phyloP scores from a whole-genome alignment of 2,797 vertebrate species.

The Cuculus canorus region DNA sequence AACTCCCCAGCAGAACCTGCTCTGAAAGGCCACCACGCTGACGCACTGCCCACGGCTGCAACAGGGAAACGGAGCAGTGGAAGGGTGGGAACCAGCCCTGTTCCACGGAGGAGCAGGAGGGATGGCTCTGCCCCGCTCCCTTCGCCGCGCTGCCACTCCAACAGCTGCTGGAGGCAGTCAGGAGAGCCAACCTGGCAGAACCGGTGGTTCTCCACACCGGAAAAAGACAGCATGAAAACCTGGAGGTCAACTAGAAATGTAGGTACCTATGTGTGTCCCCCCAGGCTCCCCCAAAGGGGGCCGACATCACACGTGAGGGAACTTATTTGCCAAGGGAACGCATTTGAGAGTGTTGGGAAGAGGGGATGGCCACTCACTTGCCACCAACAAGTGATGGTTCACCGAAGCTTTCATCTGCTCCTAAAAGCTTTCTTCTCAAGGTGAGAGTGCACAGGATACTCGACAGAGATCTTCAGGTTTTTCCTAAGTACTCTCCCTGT shows the following conservation, averaged over 20 bases:
- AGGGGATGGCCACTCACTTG: accelerated
- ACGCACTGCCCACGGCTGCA: neutral
- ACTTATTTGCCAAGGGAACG: no score
- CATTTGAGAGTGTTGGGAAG: accelerated
- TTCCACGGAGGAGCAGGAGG: neutral
- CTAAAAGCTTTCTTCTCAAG: neutral
- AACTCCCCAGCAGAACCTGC: neutral
- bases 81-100: neutral
- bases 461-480: neutral
- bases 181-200: neutral
- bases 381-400: neutral
- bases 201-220: neutral
- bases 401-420: neutral
- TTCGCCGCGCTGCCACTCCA: accelerated
- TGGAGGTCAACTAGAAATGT: accelerated
- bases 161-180: neutral
- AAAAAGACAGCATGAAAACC: neutral
- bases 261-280: accelerated
- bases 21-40: neutral
- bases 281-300: neutral
- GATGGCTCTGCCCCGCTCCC: neutral
- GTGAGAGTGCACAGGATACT: neutral
- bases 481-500: neutral
- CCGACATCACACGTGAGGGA: neutral
- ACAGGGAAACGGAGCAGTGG: neutral